Percentiles rank a stretch among this genome's conserved stretches.
These are phyloP conservation scores for Scaptomyza tumidula DNA, from an alignment of 2,888 invertebrate species.

Conservation along the genomic window DNA sequence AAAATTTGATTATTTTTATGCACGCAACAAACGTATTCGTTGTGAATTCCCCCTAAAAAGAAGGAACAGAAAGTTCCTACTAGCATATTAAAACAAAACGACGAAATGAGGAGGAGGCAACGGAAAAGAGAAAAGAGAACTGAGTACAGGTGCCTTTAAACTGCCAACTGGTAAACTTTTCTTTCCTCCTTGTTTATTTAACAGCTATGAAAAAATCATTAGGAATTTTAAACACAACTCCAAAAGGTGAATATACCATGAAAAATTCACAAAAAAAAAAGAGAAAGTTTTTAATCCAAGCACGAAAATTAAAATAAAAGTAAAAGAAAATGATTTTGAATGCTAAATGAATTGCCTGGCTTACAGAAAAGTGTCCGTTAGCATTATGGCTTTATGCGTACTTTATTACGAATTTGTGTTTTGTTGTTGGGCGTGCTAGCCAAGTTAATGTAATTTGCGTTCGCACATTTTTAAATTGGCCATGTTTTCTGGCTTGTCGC, in stretches of 20 bases:
- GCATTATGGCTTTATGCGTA: constrained; percentile 41
- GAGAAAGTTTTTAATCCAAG: constrained; percentile 59
- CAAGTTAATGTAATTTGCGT: constrained; percentile 63
- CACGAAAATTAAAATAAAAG: constrained; percentile 19
- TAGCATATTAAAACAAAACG: constrained; percentile 46
- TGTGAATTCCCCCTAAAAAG: not conserved
- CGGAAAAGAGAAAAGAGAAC: constrained; percentile 5
- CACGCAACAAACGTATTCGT: constrained; percentile 60
- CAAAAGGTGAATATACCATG: constrained; percentile 70
- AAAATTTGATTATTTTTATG: constrained; percentile 62
- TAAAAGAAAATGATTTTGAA: constrained; percentile 55
- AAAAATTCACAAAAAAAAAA: constrained; percentile 22
- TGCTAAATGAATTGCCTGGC: constrained; percentile 63
- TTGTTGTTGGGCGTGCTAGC: constrained; percentile 9
- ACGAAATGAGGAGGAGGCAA: constrained; percentile 5
- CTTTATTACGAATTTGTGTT: constrained; percentile 5
- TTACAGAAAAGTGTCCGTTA: constrained; percentile 27
- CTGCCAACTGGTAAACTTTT: constrained; percentile 49
- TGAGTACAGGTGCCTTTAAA: constrained; percentile 38
- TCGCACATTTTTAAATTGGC: constrained; percentile 57
- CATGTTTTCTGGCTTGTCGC: constrained; percentile 69
- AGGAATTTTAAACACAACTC: constrained; percentile 65
- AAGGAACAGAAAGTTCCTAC: constrained; percentile 20
- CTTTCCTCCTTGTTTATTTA: constrained; percentile 69
- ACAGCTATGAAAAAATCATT: constrained; percentile 76